Evolutionary conservation across 2,888 invertebrate species (phyloP).

Genomic region (Agrypnus murinus): DNA sequence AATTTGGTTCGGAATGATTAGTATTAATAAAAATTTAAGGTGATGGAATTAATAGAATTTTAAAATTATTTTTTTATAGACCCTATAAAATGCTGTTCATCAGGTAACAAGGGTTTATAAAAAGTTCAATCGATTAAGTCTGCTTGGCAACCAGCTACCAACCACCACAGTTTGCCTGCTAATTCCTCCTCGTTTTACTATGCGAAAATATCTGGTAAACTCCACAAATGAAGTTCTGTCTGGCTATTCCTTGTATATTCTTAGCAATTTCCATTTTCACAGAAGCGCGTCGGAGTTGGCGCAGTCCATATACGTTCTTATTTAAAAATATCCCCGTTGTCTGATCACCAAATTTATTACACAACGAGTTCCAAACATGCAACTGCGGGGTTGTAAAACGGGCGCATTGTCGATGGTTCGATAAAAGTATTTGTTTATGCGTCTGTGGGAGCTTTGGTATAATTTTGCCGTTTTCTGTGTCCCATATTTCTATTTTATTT

Average conservation of each 20-base stretch:
- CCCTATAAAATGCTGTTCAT: constrained; percentile 28
- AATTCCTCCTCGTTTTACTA: constrained; percentile 14
- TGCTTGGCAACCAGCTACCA: constrained; percentile 28
- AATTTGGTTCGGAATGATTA: too few species aligned
- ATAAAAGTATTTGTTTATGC: constrained; percentile 40
- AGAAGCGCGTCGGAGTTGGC: constrained; percentile 32
- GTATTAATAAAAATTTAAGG: not conserved
- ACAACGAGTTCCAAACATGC: constrained; percentile 24
- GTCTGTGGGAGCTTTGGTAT: constrained; percentile 33
- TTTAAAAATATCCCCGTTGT: constrained; percentile 34
- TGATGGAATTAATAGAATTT: constrained; percentile 2
- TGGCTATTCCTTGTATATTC: constrained; percentile 33
- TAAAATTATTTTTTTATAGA: constrained; percentile 4
- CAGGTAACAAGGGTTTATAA: constrained; percentile 32
- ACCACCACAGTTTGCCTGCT: constrained; percentile 33
- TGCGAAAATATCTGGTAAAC: constrained; percentile 16
- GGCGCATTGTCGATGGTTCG: constrained; percentile 39
- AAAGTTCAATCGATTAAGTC: constrained; percentile 37
- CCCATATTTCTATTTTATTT: constrained; percentile 34
- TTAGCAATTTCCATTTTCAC: constrained; percentile 38
- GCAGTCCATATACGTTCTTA: constrained; percentile 37
- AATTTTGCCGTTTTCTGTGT: constrained; percentile 33
- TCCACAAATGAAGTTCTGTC: constrained; percentile 25
- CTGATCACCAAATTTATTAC: constrained; percentile 30
- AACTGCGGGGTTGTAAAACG: constrained; percentile 39